Percentiles rank a stretch among this genome's conserved stretches.
These are phyloP conservation scores for Microcebus ravelobensis DNA, from an alignment of 2,113 vertebrate genomes.

Conservation along the genomic window DNA sequence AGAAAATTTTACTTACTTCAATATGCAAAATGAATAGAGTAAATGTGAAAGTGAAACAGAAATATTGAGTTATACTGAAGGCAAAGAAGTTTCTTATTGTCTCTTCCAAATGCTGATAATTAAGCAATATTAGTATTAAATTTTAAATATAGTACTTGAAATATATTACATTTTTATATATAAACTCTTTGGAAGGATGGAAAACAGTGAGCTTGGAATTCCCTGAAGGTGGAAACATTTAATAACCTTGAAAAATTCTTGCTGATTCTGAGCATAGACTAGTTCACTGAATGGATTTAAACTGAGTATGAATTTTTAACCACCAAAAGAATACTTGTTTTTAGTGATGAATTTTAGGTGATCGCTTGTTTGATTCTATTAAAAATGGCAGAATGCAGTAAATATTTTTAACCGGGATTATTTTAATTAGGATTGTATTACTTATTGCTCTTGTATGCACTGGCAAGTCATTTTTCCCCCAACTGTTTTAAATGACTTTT, in stretches of 20 bases:
- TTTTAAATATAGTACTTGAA: constrained; percentile 14
- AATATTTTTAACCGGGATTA: constrained; percentile 7
- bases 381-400: not conserved
- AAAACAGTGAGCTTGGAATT: constrained; percentile 14
- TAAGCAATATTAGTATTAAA: not conserved
- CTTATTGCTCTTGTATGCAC: not conserved
- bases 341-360: constrained; percentile 37
- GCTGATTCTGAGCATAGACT: constrained; percentile 40
- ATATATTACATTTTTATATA: not conserved
- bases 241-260: constrained; percentile 9
- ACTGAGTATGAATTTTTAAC: not conserved
- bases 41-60: constrained; percentile 44
- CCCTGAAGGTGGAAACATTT: not conserved
- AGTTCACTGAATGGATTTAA: constrained; percentile 32
- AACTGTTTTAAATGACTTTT: constrained; percentile 15
- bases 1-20: constrained; percentile 46
- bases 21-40: not conserved
- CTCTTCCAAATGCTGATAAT: constrained; percentile 35
- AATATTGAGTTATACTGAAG: not conserved
- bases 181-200: not conserved
- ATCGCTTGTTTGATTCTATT: not conserved
- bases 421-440: constrained; percentile 26
- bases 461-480: not conserved
- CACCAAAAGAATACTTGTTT: not conserved
- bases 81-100: not conserved